Evolutionary conservation across 1,140 invertebrate genomes (phyloP).

Genomic region (Anoplolepis gracilipes): DNA sequence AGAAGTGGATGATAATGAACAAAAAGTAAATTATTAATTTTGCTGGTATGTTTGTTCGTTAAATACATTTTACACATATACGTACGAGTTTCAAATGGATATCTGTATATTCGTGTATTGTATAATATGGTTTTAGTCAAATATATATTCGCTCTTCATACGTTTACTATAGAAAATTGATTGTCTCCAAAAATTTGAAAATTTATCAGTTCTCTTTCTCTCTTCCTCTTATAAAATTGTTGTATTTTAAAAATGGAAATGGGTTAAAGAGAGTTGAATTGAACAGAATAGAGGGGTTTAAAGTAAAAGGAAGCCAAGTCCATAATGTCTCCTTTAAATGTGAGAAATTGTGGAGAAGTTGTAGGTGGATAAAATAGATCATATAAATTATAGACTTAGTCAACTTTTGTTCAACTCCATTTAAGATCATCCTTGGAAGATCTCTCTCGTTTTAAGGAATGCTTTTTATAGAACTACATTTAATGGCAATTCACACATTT

Average conservation of each 20-base stretch:
- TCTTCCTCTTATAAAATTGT: neutral
- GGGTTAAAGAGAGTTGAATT: neutral
- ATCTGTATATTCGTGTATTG: neutral
- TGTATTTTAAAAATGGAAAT: neutral
- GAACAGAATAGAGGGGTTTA: neutral
- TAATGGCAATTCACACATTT: neutral
- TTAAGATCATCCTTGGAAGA: conserved; percentile 14
- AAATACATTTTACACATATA: neutral
- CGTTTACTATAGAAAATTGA: neutral
- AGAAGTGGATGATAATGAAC: neutral
- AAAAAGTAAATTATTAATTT: conserved; percentile 19
- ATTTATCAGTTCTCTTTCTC: neutral
- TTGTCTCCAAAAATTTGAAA: neutral
- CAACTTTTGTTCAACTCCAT: conserved; percentile 7
- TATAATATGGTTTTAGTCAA: neutral
- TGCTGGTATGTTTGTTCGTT: neutral
- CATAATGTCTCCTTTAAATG: conserved; percentile 22
- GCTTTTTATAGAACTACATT: neutral
- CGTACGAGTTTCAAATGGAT: too few species aligned
- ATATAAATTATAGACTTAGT: conserved; percentile 42
- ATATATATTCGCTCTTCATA: neutral
- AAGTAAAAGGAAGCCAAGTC: neutral
- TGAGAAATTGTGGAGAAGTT: neutral
- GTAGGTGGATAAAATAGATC: conserved; percentile 10
- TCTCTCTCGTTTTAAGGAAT: too few species aligned